A percentile compares a stretch with the other conserved stretches of the same genome.
phyloP scores from a whole-genome alignment of 2,797 vertebrate species.

The Sebastes vulpes region DNA sequence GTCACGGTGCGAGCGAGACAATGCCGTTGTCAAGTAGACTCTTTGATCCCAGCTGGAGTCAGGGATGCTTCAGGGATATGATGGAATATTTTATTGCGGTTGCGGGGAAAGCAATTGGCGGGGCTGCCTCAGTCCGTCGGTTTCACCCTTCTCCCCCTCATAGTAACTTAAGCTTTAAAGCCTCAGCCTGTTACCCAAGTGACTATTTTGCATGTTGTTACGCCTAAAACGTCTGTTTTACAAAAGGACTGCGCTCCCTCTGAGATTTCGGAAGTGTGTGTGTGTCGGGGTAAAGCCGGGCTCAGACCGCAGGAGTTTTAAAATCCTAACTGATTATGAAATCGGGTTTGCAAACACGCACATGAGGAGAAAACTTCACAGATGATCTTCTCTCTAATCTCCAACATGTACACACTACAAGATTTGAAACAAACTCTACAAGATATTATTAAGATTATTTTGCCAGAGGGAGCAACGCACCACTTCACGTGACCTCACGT shows the following conservation, averaged over 20 bases:
- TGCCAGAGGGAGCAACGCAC: not conserved
- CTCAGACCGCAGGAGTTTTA: not conserved
- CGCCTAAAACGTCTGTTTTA: slow-evolving; percentile 63
- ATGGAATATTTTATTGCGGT: slow-evolving; percentile 83
- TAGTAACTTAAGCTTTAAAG: slow-evolving; percentile 72
- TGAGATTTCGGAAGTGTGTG: slow-evolving; percentile 15
- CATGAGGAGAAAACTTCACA: not conserved
- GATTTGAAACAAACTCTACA: not conserved
- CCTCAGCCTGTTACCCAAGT: slow-evolving; percentile 52
- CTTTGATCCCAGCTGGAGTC: slow-evolving; percentile 86
- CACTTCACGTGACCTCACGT: too few species aligned
- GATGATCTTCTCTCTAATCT: not conserved
- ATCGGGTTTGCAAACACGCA: too few species aligned
- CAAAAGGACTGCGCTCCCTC: slow-evolving; percentile 36
- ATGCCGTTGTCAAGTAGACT: slow-evolving; percentile 61
- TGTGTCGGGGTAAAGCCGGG: not conserved
- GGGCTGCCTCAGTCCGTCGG: slow-evolving; percentile 46
- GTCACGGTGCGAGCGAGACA: slow-evolving; percentile 35
- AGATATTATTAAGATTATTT: not conserved
- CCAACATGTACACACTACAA: not conserved
- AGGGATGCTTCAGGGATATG: slow-evolving; percentile 78
- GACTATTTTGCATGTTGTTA: slow-evolving; percentile 72
- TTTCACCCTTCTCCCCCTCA: slow-evolving; percentile 50
- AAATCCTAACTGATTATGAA: not conserved
- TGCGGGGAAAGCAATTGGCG: slow-evolving; percentile 60